phyloP scores from a whole-genome alignment of 2,888 invertebrate species.

The Onchidella celtica region DNA sequence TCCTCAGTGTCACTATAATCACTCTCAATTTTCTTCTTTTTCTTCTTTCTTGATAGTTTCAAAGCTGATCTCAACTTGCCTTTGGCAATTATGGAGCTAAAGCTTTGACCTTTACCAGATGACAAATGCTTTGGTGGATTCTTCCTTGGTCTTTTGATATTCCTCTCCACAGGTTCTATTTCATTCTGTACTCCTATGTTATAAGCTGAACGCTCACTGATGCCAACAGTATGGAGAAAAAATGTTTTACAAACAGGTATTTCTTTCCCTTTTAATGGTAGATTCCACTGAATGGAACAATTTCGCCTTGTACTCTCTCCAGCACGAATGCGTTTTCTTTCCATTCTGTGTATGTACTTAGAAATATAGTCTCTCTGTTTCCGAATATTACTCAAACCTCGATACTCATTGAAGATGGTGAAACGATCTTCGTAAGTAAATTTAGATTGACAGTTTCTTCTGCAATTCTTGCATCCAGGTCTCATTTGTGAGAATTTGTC shows the following conservation, averaged over 20 bases:
- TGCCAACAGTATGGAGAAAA: constrained; percentile 29
- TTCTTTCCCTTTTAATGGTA: not conserved
- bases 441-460: constrained; percentile 24
- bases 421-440: constrained; percentile 12
- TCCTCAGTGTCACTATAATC: not conserved
- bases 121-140: not conserved
- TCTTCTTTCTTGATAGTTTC: not conserved
- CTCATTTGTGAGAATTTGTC: not conserved
- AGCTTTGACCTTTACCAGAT: not conserved
- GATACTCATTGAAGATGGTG: constrained; percentile 28
- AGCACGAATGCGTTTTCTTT: constrained; percentile 11
- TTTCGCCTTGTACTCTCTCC: constrained; percentile 12
- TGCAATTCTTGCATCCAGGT: not conserved
- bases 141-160: not conserved
- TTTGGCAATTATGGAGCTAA: constrained; percentile 2
- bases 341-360: not conserved
- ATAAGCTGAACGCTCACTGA: constrained; percentile 18
- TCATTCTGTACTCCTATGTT: constrained; percentile 22
- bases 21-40: not conserved
- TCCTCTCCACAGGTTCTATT: not conserved
- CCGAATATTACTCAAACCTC: constrained; percentile 13
- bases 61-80: constrained; percentile 16
- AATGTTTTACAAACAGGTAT: constrained; percentile 36
- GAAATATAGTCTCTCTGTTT: constrained; percentile 23
- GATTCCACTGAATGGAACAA: constrained; percentile 33